These are phyloP conservation scores for Poliocrania exsul DNA, from an alignment of 2,797 vertebrate species.

Conservation along the genomic window DNA sequence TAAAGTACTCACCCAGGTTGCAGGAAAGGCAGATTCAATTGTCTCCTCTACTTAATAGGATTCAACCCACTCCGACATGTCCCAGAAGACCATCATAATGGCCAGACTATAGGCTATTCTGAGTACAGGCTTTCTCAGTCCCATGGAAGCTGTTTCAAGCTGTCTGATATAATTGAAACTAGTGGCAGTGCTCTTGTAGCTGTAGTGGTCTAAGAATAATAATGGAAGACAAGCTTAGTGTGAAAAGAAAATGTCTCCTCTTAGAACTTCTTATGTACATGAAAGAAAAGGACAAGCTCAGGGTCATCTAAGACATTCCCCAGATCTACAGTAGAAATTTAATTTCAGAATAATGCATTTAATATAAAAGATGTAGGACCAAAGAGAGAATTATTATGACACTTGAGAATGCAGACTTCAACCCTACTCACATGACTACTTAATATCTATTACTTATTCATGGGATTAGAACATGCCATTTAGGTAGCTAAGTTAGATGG, in stretches of 20 bases:
- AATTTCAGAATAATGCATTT: not conserved
- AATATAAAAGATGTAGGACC: not conserved
- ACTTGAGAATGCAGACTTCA: not conserved
- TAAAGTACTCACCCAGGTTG: conserved; percentile 2
- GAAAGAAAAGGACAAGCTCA: conserved; percentile 29
- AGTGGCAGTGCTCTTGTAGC: conserved; percentile 11
- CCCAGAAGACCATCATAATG: conserved; percentile 39
- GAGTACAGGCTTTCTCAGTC: conserved; percentile 44
- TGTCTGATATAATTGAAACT: conserved; percentile 58
- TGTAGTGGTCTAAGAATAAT: conserved; percentile 40
- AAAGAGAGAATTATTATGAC: not conserved
- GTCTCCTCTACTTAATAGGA: conserved; percentile 25
- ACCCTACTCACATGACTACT: not conserved
- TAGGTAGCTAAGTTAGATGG: not conserved
- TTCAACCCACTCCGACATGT: not conserved
- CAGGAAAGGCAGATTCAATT: conserved; percentile 23
- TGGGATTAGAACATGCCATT: not conserved
- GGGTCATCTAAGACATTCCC: conserved; percentile 10
- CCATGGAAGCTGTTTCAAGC: conserved; percentile 46
- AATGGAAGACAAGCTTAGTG: conserved; percentile 29
- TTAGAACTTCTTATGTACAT: not conserved
- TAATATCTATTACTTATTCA: not conserved
- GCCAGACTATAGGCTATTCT: conserved; percentile 4
- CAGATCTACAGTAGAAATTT: not conserved
- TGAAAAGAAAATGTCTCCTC: not conserved